phyloP scores from a whole-genome alignment of 2,888 invertebrate species.

The Carcina quercana region DNA sequence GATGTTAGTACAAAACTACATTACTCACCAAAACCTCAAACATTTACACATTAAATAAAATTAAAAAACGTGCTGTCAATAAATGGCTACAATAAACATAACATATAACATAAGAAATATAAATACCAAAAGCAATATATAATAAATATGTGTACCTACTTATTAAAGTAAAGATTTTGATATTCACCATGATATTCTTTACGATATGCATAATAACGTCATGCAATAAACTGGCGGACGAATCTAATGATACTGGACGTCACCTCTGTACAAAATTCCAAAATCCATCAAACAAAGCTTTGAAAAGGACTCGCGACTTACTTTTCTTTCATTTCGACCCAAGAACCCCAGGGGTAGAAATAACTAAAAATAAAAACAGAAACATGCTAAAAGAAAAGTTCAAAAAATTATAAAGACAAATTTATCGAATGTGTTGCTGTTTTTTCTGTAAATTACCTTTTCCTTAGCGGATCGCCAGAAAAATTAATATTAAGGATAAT shows the following conservation, averaged over 20 bases:
- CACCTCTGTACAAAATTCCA: constrained; percentile 33
- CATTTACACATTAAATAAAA: too few relatives aligned
- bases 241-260: constrained; percentile 18
- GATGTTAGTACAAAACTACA: too few relatives aligned
- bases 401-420: constrained; percentile 4
- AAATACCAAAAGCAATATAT: constrained; percentile 15
- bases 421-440: too few relatives aligned
- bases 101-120: too few relatives aligned
- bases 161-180: too few relatives aligned
- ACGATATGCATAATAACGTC: constrained; percentile 2
- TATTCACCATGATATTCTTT: constrained; percentile 1
- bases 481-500: too few relatives aligned
- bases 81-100: constrained; percentile 11
- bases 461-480: too few relatives aligned
- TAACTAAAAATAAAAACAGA: constrained; percentile 64
- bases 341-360: constrained; percentile 58
- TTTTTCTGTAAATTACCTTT: too few relatives aligned
- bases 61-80: constrained; percentile 15
- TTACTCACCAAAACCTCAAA: constrained; percentile 24
- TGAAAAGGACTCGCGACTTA: constrained; percentile 55
- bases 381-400: constrained; percentile 42
- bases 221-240: constrained; percentile 9
- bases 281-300: constrained; percentile 51
- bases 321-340: constrained; percentile 58
- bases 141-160: too few relatives aligned